Conservation (phyloP, 2,113 vertebrate species). For the Nipponia nippon region DNA sequence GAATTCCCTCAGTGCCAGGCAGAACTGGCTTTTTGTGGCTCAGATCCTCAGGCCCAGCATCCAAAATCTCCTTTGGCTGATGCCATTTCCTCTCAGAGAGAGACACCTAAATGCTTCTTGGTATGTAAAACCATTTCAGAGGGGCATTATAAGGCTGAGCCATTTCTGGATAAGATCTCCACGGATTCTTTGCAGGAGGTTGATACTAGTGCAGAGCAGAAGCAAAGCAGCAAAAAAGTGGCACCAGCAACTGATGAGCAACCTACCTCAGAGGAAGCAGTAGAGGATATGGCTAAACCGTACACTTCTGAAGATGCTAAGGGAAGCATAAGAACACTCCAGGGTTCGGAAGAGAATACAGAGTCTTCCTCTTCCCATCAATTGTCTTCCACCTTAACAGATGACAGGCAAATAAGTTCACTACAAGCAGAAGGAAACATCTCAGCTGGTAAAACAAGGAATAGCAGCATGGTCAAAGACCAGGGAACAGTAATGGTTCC, state of each 20-base stretch:
- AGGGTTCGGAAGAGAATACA: not conserved
- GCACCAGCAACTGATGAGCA: not conserved
- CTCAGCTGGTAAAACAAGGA: not conserved
- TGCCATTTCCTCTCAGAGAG: not conserved
- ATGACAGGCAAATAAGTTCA: not conserved
- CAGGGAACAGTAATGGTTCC: not conserved
- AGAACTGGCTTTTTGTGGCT: not conserved
- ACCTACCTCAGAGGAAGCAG: not conserved
- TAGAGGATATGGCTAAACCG: not conserved
- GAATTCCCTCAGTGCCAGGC: not conserved
- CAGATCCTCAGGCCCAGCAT: not conserved
- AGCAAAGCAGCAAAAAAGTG: not conserved
- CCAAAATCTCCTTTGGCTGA: not conserved
- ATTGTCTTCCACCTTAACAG: not conserved
- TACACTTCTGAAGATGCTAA: not conserved
- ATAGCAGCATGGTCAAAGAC: not conserved
- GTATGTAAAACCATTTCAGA: slow-evolving; percentile 53
- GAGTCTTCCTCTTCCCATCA: not conserved
- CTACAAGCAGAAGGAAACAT: not conserved
- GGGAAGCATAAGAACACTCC: not conserved
- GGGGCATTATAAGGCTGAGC: slow-evolving; percentile 31
- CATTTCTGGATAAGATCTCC: not conserved
- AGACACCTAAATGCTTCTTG: slow-evolving; percentile 23
- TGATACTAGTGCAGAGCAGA: not conserved
- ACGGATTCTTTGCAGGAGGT: not conserved